Conservation (phyloP, 1,140 invertebrate genomes). For the Pinna nobilis region DNA sequence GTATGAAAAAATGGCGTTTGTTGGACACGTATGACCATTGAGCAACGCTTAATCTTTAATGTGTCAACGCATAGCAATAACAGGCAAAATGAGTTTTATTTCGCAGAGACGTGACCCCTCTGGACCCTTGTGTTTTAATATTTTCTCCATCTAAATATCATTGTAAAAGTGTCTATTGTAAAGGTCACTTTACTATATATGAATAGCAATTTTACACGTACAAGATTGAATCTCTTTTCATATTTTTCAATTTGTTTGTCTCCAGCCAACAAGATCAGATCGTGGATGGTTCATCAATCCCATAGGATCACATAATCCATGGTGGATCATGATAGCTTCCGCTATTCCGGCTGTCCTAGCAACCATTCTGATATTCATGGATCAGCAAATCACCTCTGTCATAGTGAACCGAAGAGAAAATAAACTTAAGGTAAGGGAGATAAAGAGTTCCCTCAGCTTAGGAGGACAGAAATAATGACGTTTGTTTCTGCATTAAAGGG, state of each 20-base stretch:
- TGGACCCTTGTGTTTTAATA: background rate
- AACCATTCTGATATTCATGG: conserved; percentile 98
- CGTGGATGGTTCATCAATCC: conserved; percentile 93
- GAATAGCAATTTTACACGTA: background rate
- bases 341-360: conserved; percentile 93
- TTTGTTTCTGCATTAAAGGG: too few relatives aligned
- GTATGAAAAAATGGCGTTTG: background rate
- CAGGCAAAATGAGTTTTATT: too few relatives aligned
- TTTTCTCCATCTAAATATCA: background rate
- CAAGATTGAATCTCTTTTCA: background rate
- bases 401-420: conserved; percentile 88
- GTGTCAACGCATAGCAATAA: too few relatives aligned
- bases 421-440: conserved; percentile 39
- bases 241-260: background rate
- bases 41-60: background rate
- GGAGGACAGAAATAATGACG: background rate
- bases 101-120: too few relatives aligned
- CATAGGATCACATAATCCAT: conserved; percentile 86
- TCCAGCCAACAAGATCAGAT: conserved; percentile 78
- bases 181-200: background rate
- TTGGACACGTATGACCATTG: background rate
- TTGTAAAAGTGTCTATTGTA: background rate
- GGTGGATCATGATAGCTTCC: conserved; percentile 89
- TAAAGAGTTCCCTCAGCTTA: background rate
- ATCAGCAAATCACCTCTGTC: conserved; percentile 98